Conservation (phyloP, 2,797 vertebrate genomes). For the Melanotaenia maccullochi region DNA sequence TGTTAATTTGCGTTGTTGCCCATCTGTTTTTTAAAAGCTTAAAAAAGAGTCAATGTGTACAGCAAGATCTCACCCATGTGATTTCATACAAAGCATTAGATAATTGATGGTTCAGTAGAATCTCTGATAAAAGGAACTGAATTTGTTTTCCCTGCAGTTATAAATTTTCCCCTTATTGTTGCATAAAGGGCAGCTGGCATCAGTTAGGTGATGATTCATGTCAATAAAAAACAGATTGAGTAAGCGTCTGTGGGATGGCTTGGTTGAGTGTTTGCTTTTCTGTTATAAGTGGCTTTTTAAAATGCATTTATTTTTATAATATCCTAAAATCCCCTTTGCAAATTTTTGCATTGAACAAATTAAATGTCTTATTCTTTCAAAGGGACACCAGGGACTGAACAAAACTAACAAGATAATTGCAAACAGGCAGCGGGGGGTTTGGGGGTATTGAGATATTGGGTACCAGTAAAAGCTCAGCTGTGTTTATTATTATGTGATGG, state of each 20-base stretch:
- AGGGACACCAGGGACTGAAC: constrained; percentile 32
- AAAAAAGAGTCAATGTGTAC: not conserved
- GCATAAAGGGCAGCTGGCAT: constrained; percentile 11
- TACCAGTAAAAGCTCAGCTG: constrained; percentile 15
- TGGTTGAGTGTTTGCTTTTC: constrained; percentile 8
- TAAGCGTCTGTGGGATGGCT: not conserved
- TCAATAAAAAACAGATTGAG: not conserved
- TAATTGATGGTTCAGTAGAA: not conserved
- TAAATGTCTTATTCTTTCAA: not conserved
- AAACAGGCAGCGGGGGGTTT: constrained; percentile 46
- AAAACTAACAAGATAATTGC: constrained; percentile 50
- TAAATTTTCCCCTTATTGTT: not conserved
- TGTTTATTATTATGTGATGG: constrained; percentile 50
- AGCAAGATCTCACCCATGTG: not conserved
- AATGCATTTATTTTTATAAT: not conserved
- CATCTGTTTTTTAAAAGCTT: not conserved
- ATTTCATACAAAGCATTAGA: not conserved
- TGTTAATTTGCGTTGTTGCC: not conserved
- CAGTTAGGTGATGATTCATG: constrained; percentile 21
- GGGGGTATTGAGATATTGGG: constrained; percentile 29
- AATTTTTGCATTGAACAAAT: constrained; percentile 6
- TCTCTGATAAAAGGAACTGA: not conserved
- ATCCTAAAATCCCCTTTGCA: not conserved
- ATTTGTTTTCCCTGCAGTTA: not conserved
- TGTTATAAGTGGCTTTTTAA: not conserved